A percentile compares a stretch with the other conserved stretches of the same genome.
Evolutionary conservation across 2,888 invertebrate species (phyloP).

Genomic region (Argynnis bischoffii): DNA sequence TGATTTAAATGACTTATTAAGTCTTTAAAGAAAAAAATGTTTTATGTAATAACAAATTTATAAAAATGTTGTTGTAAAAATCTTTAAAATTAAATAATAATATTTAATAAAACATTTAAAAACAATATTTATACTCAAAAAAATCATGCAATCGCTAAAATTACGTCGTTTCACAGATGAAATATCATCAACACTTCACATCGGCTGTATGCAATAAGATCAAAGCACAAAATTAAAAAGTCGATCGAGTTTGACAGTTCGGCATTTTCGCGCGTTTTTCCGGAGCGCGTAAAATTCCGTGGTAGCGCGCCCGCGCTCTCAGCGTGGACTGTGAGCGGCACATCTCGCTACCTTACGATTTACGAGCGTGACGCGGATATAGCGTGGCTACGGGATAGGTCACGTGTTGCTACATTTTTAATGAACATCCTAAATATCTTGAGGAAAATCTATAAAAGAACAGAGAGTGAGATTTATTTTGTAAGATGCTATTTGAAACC

Average conservation of each 20-base stretch:
- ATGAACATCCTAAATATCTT: not conserved
- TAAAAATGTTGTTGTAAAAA: too few species aligned
- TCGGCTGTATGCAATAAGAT: slow-evolving; percentile 43
- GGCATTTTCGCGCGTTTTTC: slow-evolving; percentile 81
- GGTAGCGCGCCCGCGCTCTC: slow-evolving; percentile 65
- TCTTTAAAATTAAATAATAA: too few species aligned
- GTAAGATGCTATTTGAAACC: too few species aligned
- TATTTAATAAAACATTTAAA: slow-evolving; percentile 4
- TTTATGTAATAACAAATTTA: not conserved
- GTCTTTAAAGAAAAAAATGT: too few species aligned
- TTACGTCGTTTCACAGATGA: slow-evolving; percentile 38
- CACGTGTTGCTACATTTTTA: slow-evolving; percentile 44
- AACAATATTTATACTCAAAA: not conserved
- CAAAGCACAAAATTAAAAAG: slow-evolving; percentile 51
- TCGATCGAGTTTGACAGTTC: slow-evolving; percentile 61
- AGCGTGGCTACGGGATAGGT: slow-evolving; percentile 51
- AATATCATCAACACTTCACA: slow-evolving; percentile 45
- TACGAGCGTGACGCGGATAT: slow-evolving; percentile 72
- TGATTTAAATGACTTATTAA: too few species aligned
- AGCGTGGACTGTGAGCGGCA: slow-evolving; percentile 66
- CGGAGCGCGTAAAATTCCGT: slow-evolving; percentile 57
- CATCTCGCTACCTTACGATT: slow-evolving; percentile 70
- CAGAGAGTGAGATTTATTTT: not conserved
- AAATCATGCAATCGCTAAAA: slow-evolving; percentile 12
- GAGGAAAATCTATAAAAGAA: not conserved